Evolutionary conservation across 2,113 vertebrate genomes (phyloP), one percentile per base, ranked within the genome.

Genomic region (Dolichallabes microphthalmus): DNA sequence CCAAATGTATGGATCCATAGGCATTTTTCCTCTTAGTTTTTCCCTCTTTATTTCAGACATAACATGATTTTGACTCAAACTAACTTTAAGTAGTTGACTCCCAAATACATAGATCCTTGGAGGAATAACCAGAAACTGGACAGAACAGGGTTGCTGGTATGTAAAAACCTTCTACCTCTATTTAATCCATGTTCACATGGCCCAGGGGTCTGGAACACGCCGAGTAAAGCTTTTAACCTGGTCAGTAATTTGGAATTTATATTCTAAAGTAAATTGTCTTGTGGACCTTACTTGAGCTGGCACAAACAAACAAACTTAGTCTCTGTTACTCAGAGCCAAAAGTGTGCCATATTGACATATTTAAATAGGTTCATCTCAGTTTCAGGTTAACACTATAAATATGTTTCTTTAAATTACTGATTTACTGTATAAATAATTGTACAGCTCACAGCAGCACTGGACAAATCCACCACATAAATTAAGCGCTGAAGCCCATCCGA

Each of bases 401-500:
- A 22, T 60, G 6, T 60, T 45, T 45, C 45, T 45, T 45, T 45
- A 45, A 45, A 45, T 45, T 50, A 50, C 22, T 74, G 19, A 74
- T 39, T 19, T 1, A 71, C 19, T 52, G 11, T 57, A 77, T 32
- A 77, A 57, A 57, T 20, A 3, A 12, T 20, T 20, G n/a, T 53
- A 76, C 2, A 52, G 25, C n/a, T 76, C 2, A 75, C 20, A 60
- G 32, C 73, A 66, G 45, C 82, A 84, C 4, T 45, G 69, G 58
- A 61, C 25, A 64, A 6, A 30, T 32, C 39, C 57, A 45, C 69
- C 73, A 35, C 12, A 55, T 50, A 53, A 64, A 32, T 78, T 17
- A 84, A 30, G 32, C 17, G 30, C 61, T 68, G 30, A 84, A 84
- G 74, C 25, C 32, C 32, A 83, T 55, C 50, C 74, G 12, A 35